phyloP scores from a whole-genome alignment of 1,140 invertebrate species.

The Drosophila tristis region DNA sequence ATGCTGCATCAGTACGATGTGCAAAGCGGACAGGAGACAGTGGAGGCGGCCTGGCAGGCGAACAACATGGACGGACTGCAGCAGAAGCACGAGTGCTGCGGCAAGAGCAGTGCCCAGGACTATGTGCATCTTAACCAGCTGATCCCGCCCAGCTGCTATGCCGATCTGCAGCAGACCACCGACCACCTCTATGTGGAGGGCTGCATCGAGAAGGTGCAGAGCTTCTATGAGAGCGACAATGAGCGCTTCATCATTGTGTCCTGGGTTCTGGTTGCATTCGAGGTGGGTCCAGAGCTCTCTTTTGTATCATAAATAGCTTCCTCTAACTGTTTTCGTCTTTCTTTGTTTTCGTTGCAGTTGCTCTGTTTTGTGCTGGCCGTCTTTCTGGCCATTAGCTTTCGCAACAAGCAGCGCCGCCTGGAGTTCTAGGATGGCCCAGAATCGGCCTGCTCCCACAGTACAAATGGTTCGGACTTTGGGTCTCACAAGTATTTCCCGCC shows the following conservation, averaged over 20 bases:
- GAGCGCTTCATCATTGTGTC: constrained; percentile 62
- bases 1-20: constrained; percentile 57
- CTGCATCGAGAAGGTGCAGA: constrained; percentile 70
- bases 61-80: constrained; percentile 75
- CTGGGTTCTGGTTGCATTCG: constrained; percentile 70
- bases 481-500: constrained; percentile 38
- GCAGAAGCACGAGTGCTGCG: constrained; percentile 70
- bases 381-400: constrained; percentile 74
- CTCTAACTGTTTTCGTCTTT: constrained; percentile 1
- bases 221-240: constrained; percentile 65
- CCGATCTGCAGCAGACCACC: constrained; percentile 44
- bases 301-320: not conserved
- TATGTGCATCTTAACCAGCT: constrained; percentile 61
- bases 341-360: constrained; percentile 45
- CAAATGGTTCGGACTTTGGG: constrained; percentile 36
- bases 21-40: constrained; percentile 53
- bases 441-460: constrained; percentile 34
- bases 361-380: constrained; percentile 64
- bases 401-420: constrained; percentile 79
- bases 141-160: constrained; percentile 74
- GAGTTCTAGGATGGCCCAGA: constrained; percentile 62
- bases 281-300: constrained; percentile 43
- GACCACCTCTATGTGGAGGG: constrained; percentile 59
- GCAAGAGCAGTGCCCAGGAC: constrained; percentile 72
- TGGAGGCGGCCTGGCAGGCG: constrained; percentile 72